Base-by-base conservation (phyloP, 2,888 invertebrate genomes). In the Molorchus minor region DNA sequence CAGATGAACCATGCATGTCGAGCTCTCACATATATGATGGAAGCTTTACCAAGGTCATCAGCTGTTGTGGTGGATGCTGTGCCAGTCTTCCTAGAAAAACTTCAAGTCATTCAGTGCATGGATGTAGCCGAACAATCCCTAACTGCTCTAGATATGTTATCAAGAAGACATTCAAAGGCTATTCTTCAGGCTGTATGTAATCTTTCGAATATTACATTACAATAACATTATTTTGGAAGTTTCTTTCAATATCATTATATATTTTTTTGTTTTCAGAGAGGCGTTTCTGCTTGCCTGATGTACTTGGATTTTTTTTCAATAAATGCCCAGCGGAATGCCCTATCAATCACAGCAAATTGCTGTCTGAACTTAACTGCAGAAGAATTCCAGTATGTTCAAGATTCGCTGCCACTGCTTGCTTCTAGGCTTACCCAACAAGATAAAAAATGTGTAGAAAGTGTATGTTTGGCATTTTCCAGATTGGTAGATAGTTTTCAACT, bases 231-330 rank as follows among this genome's bases (percentile, higher is more conserved):
- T 30, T 54, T 43, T 46, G 19, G 0, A 2, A 13, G 13, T 45
- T 17, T n/a, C 8, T 19, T 13, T 44, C 43, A 16, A 2, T 10
- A 15, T 29, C 45, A 25, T 43, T n/a, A 1, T 41, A 19, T 51
- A 8, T 13, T 56, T 38, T 56, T 58, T 47, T 45, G 51, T 56
- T 81, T 83, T 55, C 82, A 94, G 94, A 89, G 94, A 69, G 98
- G 98, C 21, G 97, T 99, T 2, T 90, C 95, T 3, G 95, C 98
- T 1, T 98, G 98, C 79, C 87, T 99, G 68, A 97, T 92, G 75
- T 98, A 94, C 80, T 85, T 99, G 78, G 99, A 99, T 80, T 99
- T 99, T 86, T 99, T 99, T 84, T 97, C 98, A 43, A 96, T 98
- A 75, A 94, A 94, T 77, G 98, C 98, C 10, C 99, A 99, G 82